Evolutionary conservation across 2,797 vertebrate species (phyloP).

Genomic region (Microctenopoma stevenorrisi): DNA sequence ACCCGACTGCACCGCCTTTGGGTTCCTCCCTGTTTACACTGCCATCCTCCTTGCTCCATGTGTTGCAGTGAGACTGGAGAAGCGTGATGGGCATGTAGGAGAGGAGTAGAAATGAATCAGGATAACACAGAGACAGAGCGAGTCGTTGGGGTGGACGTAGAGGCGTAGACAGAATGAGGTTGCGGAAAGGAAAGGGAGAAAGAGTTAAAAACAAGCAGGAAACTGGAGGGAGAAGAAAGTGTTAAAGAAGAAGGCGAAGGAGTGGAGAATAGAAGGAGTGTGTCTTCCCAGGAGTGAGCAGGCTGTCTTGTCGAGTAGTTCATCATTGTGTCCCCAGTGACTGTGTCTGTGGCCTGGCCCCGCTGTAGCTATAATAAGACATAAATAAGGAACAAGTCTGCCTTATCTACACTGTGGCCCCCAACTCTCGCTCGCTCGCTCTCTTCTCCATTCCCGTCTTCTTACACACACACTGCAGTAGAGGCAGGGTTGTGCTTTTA

Average conservation of each 20-base stretch:
- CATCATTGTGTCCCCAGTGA: slow-evolving; percentile 85
- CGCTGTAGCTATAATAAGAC: slow-evolving; percentile 85
- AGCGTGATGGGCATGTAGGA: slow-evolving; percentile 32
- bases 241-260: slow-evolving; percentile 66
- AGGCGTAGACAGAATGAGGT: slow-evolving; percentile 70
- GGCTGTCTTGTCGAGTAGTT: slow-evolving; percentile 84
- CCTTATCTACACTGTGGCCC: slow-evolving; percentile 80
- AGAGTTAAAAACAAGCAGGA: slow-evolving; percentile 72
- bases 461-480: slow-evolving; percentile 44
- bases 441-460: slow-evolving; percentile 60
- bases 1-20: slow-evolving; percentile 70
- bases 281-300: slow-evolving; percentile 83
- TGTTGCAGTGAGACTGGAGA: slow-evolving; percentile 12
- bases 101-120: slow-evolving; percentile 37
- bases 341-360: slow-evolving; percentile 81
- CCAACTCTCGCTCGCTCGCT: slow-evolving; percentile 74
- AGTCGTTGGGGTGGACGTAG: slow-evolving; percentile 27
- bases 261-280: slow-evolving; percentile 74
- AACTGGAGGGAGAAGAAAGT: slow-evolving; percentile 56
- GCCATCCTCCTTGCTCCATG: slow-evolving; percentile 33
- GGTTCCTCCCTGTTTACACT: slow-evolving; percentile 70
- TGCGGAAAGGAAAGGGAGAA: slow-evolving; percentile 38
- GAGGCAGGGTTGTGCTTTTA: slow-evolving; percentile 51
- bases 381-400: slow-evolving; percentile 85
- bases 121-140: slow-evolving; percentile 13